phyloP scores from a whole-genome alignment of 2,797 vertebrate species.

The Coregonus suidteri region DNA sequence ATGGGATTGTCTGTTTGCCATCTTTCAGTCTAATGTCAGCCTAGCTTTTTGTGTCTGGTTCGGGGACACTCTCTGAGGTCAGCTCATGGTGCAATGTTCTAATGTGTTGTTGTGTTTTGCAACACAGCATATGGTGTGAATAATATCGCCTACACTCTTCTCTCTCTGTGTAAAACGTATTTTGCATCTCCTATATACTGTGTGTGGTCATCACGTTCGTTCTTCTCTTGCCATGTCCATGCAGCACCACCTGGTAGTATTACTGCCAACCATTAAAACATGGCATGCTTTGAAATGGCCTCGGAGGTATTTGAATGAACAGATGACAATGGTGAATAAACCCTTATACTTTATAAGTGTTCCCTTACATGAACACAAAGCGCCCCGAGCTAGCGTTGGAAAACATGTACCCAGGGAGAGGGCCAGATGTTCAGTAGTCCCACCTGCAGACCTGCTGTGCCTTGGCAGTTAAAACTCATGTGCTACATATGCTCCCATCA shows the following conservation, averaged over 20 bases:
- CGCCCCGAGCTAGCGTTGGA: constrained; percentile 54
- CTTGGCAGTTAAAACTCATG: constrained; percentile 71
- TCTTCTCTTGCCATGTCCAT: constrained; percentile 29
- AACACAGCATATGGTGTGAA: neutral
- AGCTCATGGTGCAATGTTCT: neutral
- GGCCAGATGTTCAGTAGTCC: constrained; percentile 69
- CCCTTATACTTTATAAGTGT: constrained; percentile 35
- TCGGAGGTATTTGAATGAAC: constrained; percentile 58
- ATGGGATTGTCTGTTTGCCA: constrained; percentile 9
- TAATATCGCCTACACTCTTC: neutral
- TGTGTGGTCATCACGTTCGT: neutral
- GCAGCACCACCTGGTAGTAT: constrained; percentile 40
- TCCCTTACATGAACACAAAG: constrained; percentile 59
- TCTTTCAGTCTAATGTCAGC: constrained; percentile 11
- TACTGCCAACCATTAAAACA: constrained; percentile 57
- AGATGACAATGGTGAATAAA: constrained; percentile 68
- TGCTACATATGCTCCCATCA: constrained; percentile 71
- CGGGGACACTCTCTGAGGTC: neutral
- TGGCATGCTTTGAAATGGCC: constrained; percentile 59
- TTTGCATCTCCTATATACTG: neutral
- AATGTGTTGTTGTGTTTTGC: neutral
- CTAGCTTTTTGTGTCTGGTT: neutral
- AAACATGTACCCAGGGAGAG: constrained; percentile 69
- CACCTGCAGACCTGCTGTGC: constrained; percentile 70
- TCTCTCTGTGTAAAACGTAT: neutral